These are phyloP conservation scores for Plebejus argus DNA, from an alignment of 2,888 invertebrate genomes.

Conservation along the genomic window DNA sequence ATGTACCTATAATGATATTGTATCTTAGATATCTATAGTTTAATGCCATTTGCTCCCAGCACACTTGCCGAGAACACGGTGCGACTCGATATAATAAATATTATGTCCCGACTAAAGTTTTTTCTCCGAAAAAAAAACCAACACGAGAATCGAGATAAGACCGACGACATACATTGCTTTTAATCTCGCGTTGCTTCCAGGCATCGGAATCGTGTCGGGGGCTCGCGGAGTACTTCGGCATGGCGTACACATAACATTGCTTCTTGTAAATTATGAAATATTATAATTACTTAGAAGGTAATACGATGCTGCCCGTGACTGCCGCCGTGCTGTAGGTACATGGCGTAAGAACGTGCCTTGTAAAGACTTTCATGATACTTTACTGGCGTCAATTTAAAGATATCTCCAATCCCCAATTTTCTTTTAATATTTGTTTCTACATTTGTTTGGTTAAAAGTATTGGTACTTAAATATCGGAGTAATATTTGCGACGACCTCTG, in stretches of 20 bases:
- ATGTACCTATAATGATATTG: neutral
- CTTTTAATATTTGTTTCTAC: neutral
- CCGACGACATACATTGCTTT: neutral
- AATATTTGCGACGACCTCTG: no score
- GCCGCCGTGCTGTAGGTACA: slow-evolving; percentile 27
- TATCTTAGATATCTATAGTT: slow-evolving; percentile 1
- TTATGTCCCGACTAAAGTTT: no score
- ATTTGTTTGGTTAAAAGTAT: neutral
- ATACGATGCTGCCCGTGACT: slow-evolving; percentile 13
- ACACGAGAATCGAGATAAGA: no score
- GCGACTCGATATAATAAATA: neutral
- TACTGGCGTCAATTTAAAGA: slow-evolving; percentile 26
- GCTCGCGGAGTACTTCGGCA: slow-evolving; percentile 9
- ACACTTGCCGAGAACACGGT: neutral
- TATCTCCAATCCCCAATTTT: neutral
- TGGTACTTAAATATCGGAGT: neutral
- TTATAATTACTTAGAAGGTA: slow-evolving; percentile 25
- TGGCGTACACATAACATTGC: neutral
- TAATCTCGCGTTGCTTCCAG: no score
- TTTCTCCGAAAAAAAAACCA: no score
- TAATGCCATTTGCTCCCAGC: neutral
- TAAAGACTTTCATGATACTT: slow-evolving; percentile 22
- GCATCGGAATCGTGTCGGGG: neutral
- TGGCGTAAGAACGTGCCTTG: slow-evolving; percentile 30
- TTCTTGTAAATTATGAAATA: slow-evolving; percentile 19